Conservation (phyloP, 2,113 vertebrate species). For the Eulacestoma nigropectus region DNA sequence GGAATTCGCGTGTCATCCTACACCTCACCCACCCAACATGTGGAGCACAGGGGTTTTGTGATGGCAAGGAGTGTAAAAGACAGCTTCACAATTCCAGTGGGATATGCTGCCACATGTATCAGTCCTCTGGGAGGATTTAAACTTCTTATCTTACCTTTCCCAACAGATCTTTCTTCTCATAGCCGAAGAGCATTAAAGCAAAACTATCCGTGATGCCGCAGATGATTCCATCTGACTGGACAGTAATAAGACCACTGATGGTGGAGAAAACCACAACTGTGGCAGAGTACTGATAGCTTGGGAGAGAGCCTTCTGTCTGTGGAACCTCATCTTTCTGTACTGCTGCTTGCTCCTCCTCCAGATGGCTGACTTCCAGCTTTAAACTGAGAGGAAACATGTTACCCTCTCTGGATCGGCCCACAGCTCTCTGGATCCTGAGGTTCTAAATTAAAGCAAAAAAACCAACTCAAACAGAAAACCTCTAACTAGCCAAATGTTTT, state of each 20-base stretch:
- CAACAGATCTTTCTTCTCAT: constrained; percentile 77
- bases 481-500: neutral
- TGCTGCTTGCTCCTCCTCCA: neutral
- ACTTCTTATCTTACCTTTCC: constrained; percentile 83
- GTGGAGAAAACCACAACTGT: constrained; percentile 81
- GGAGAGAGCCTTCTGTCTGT: neutral
- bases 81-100: neutral
- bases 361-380: constrained; percentile 70
- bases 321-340: neutral
- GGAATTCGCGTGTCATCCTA: neutral
- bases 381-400: constrained; percentile 81
- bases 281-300: constrained; percentile 69
- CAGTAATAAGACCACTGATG: constrained; percentile 82
- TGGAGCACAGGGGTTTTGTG: neutral
- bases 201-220: constrained; percentile 80
- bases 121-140: neutral
- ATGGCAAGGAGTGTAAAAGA: neutral
- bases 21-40: rapidly evolving
- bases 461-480: neutral
- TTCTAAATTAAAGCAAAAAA: constrained; percentile 59
- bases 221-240: constrained; percentile 82
- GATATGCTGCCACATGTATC: neutral
- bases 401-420: constrained; percentile 73
- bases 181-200: constrained; percentile 83
- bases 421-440: constrained; percentile 79